Base-by-base conservation (phyloP, 2,113 vertebrate species). In the Tinamus guttatus region DNA sequence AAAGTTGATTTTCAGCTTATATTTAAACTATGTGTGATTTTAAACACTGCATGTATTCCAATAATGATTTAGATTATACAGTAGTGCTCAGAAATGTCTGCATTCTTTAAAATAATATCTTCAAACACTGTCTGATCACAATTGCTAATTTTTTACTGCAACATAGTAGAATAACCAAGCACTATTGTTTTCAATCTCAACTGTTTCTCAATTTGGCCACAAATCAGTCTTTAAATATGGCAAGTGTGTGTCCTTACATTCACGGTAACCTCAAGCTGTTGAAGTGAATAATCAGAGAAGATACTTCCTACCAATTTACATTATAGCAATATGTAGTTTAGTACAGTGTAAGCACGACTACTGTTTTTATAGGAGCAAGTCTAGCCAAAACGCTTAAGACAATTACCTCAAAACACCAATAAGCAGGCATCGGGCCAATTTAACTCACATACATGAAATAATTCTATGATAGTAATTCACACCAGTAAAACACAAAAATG, bases 241-340 rank as follows among this genome's bases (percentile, higher is more conserved):
- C 45, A 71, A 85, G 6, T 15, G 40, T 0, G 76, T 17, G 76
- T 36, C 69, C 41, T 38, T 62, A 43, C 11, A 25, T 25, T 38
- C 19, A 41, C 0, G 0, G 6, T 12, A 85, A 62, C 14, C 3
- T 22, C 63, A 7, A 90, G 52, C 2, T 45, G 70, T 4, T n/a
- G 11, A 82, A 83, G 3, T 65, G 24, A 69, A 87, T 89, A 79
- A 58, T 7, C 12, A 49, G 12, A 78, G 1, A 38, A 79, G 9
- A 81, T 87, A 82, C 58, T 15, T 18, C 7, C 25, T 77, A 51
- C 65, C 7, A 12, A 65, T 40, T 68, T 62, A 7, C 24, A 41
- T 47, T 14, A 62, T 16, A 59, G 16, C 17, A 58, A 75, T 0
- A 0, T 16, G 20, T 41, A 62, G 14, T 22, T 34, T 27, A 56